Evolutionary conservation across 2,888 invertebrate species (phyloP).

Genomic region (Parasteatoda lunata): DNA sequence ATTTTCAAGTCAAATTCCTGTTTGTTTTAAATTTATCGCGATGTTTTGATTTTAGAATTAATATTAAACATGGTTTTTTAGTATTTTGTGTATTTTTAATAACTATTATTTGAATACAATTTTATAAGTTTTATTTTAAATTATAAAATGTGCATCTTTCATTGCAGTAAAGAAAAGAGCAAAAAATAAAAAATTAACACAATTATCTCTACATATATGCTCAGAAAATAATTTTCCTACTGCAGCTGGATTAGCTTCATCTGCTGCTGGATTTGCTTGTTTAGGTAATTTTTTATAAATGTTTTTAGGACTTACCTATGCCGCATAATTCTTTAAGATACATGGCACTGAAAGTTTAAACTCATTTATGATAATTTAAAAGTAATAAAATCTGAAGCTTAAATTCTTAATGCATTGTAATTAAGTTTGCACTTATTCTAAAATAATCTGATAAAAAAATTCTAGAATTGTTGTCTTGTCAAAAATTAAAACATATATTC

Average conservation of each 20-base stretch:
- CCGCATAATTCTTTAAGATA: no score
- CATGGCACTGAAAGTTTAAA: no score
- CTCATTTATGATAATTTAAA: no score
- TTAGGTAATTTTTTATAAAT: conserved; percentile 78
- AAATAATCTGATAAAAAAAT: no score
- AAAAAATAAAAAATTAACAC: conserved; percentile 13
- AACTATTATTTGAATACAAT: not conserved
- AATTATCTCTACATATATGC: conserved; percentile 83
- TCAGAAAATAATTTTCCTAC: conserved; percentile 98
- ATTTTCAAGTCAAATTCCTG: not conserved
- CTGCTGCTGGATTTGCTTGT: conserved; percentile 98
- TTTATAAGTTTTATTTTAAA: no score
- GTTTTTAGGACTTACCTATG: not conserved
- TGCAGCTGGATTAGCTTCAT: conserved; percentile 97
- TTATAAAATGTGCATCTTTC: no score
- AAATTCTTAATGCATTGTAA: no score
- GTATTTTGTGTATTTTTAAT: not conserved
- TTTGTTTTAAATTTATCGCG: not conserved
- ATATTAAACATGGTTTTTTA: not conserved
- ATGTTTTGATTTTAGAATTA: not conserved
- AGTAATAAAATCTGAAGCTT: no score
- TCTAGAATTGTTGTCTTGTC: no score
- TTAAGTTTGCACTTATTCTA: no score
- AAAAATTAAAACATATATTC: no score
- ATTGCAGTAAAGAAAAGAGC: conserved; percentile 42